Evolutionary conservation across 1,140 invertebrate species (phyloP).

Genomic region (Muscidifurax raptorellus): DNA sequence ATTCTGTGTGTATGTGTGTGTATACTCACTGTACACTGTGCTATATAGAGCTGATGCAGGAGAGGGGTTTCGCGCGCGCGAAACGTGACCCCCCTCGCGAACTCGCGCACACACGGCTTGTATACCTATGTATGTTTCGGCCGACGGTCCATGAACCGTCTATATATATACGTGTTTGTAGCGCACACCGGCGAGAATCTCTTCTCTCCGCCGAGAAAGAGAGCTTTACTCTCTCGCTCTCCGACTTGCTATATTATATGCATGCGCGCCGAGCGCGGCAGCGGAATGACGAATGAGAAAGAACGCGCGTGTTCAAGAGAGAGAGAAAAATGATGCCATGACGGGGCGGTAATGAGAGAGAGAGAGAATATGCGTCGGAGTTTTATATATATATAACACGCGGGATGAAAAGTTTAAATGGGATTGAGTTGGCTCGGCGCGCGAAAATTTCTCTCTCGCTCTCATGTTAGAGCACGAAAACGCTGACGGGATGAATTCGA

Average conservation of each 20-base stretch:
- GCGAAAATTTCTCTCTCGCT: neutral
- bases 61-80: slow-evolving; percentile 20
- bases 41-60: neutral
- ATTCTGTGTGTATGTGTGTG: too few species aligned
- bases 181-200: neutral
- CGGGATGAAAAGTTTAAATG: slow-evolving; percentile 26
- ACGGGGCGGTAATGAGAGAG: slow-evolving; percentile 13
- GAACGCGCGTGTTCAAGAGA: neutral
- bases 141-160: slow-evolving; percentile 27
- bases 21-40: too few species aligned
- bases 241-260: neutral
- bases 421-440: neutral
- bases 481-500: neutral
- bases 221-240: slow-evolving; percentile 2
- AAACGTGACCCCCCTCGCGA: slow-evolving; percentile 38
- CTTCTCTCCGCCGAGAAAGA: slow-evolving; percentile 4
- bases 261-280: neutral
- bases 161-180: neutral
- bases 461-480: too few species aligned
- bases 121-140: neutral
- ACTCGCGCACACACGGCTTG: neutral
- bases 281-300: neutral
- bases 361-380: neutral
- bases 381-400: too few species aligned
- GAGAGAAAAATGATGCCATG: neutral